A percentile compares a stretch with the other conserved stretches of the same genome.
These are phyloP conservation scores for Parotia lawesii DNA, from an alignment of 2,113 vertebrate species.

Conservation along the genomic window DNA sequence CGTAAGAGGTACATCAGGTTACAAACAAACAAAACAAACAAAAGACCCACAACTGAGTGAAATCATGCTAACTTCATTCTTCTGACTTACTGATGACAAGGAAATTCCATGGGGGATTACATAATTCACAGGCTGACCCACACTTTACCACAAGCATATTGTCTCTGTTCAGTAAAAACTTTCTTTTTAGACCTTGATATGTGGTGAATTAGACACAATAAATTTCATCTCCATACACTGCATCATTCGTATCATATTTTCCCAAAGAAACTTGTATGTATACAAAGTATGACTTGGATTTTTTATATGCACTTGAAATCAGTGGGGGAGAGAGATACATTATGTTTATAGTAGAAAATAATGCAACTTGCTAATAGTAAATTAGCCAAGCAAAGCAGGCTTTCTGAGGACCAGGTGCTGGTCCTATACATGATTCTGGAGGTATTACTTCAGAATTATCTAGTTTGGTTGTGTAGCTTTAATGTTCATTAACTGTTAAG, in stretches of 20 bases:
- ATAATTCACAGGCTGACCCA: background rate
- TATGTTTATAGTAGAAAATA: background rate
- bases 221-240: background rate
- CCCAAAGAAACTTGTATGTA: background rate
- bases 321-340: accelerated
- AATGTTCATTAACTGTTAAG: background rate
- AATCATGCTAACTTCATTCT: background rate
- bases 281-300: background rate
- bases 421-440: background rate
- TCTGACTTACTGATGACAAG: background rate
- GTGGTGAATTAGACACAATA: background rate
- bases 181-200: background rate
- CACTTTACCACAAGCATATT: background rate
- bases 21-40: background rate
- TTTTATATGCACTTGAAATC: background rate
- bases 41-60: accelerated
- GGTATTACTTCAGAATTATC: background rate
- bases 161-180: background rate
- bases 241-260: background rate
- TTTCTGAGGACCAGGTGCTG: background rate
- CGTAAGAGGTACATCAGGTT: background rate
- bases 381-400: background rate
- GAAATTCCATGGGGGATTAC: background rate
- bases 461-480: background rate
- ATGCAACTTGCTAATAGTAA: background rate